These are phyloP conservation scores for Chorisops tibialis DNA, from an alignment of 2,888 invertebrate genomes.

Conservation along the genomic window DNA sequence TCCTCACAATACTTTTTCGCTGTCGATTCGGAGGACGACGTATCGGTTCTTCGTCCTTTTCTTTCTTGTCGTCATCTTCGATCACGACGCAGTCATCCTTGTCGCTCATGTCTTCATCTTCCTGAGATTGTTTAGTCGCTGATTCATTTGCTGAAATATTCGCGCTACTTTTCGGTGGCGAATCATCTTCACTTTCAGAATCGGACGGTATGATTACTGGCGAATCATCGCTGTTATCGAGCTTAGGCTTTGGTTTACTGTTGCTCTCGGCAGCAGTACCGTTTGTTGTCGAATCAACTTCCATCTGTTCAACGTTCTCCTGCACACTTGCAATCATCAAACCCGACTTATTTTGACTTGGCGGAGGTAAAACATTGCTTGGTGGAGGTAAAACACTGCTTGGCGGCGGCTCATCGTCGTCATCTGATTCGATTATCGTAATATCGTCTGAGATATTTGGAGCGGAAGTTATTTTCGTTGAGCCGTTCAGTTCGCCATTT, in stretches of 20 bases:
- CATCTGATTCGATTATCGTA: constrained; percentile 35
- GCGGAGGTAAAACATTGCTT: neutral
- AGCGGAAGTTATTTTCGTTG: neutral
- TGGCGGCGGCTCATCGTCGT: constrained; percentile 13
- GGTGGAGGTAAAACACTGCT: neutral
- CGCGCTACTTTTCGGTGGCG: constrained; percentile 36
- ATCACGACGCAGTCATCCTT: constrained; percentile 56
- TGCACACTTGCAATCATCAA: constrained; percentile 5
- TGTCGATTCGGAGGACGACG: constrained; percentile 42
- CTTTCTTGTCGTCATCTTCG: constrained; percentile 55
- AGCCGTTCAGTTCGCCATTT: constrained; percentile 27
- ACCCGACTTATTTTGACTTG: neutral
- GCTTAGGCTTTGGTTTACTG: neutral
- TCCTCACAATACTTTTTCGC: constrained; percentile 50
- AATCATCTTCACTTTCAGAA: constrained; percentile 46
- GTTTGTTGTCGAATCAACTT: constrained; percentile 30
- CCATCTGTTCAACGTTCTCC: constrained; percentile 32
- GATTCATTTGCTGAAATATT: neutral
- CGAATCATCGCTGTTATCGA: constrained; percentile 39
- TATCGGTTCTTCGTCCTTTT: constrained; percentile 44
- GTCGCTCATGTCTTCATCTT: constrained; percentile 53
- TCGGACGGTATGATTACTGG: constrained; percentile 53
- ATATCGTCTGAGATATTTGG: constrained; percentile 29
- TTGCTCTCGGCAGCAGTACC: constrained; percentile 1
- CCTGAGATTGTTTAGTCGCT: constrained; percentile 31